Evolutionary conservation across 2,888 invertebrate species (phyloP).

Genomic region (Pandemis corylana): DNA sequence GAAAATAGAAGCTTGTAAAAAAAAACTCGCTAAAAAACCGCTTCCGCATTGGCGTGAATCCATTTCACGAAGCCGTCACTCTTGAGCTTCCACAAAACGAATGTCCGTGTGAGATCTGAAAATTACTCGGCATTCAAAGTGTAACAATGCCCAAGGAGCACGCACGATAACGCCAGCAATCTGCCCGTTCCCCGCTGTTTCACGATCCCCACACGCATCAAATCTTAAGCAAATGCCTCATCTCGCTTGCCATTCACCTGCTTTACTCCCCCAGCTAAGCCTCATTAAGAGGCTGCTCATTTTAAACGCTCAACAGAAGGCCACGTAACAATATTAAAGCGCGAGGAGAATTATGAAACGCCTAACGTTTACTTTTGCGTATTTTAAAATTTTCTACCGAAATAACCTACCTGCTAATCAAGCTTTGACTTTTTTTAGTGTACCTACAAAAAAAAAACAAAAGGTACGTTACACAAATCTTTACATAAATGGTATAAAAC

Average conservation of each 20-base stretch:
- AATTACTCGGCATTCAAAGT: constrained; percentile 14
- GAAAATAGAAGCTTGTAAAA: no score
- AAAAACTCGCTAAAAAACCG: background rate
- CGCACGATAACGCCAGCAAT: constrained; percentile 16
- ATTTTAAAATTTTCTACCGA: background rate
- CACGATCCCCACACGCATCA: constrained; percentile 11
- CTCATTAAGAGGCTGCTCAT: constrained; percentile 9
- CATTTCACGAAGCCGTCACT: background rate
- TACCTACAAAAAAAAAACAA: background rate
- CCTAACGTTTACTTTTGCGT: background rate
- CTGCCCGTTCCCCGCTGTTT: constrained; percentile 19
- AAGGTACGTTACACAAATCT: no score
- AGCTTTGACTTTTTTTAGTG: no score
- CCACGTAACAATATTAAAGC: constrained; percentile 2
- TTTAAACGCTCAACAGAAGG: constrained; percentile 8
- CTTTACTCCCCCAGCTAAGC: constrained; percentile 12
- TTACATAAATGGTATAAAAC: no score
- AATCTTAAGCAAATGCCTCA: constrained; percentile 11
- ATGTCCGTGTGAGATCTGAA: background rate
- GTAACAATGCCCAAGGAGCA: constrained; percentile 3
- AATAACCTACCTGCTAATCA: background rate
- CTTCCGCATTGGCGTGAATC: background rate
- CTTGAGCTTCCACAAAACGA: constrained; percentile 11
- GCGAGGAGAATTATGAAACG: background rate
- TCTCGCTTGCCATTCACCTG: constrained; percentile 13